Evolutionary conservation across 53 echinoderm and acorn worm genomes (phyloP).

Genomic region (Arbacia lixula): DNA sequence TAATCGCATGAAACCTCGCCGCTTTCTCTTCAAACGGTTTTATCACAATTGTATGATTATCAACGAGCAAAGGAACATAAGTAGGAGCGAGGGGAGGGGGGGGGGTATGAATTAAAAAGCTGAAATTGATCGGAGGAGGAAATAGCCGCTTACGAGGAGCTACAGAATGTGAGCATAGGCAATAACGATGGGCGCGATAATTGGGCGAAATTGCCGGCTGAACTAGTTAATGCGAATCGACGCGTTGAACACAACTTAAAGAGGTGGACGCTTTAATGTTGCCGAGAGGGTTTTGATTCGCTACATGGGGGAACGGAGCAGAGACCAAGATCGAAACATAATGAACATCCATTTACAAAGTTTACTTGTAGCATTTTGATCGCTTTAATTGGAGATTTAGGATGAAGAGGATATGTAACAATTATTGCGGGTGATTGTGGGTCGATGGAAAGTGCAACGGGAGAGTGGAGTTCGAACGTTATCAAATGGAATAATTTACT

Average conservation of each 20-base stretch:
- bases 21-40: too few relatives aligned
- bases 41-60: too few relatives aligned
- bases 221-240: constrained; percentile 15
- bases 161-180: not conserved
- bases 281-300: too few relatives aligned
- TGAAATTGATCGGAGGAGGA: constrained; percentile 15
- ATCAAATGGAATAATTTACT: too few relatives aligned
- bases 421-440: too few relatives aligned
- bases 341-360: not conserved
- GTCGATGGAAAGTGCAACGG: constrained; percentile 37
- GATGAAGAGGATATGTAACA: constrained; percentile 24
- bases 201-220: not conserved
- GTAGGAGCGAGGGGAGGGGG: too few relatives aligned
- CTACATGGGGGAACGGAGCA: too few relatives aligned
- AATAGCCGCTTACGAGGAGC: constrained; percentile 21
- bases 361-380: not conserved
- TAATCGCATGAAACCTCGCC: constrained; percentile 33
- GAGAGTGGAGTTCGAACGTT: too few relatives aligned
- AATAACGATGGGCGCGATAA: constrained; percentile 2
- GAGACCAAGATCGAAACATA: constrained; percentile 20
- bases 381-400: constrained; percentile 40
- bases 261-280: too few relatives aligned
- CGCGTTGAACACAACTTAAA: constrained; percentile 21
- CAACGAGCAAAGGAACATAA: too few relatives aligned
- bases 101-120: not conserved